These are phyloP conservation scores for Yponomeuta sedellus DNA, from an alignment of 2,888 invertebrate species.

Conservation along the genomic window DNA sequence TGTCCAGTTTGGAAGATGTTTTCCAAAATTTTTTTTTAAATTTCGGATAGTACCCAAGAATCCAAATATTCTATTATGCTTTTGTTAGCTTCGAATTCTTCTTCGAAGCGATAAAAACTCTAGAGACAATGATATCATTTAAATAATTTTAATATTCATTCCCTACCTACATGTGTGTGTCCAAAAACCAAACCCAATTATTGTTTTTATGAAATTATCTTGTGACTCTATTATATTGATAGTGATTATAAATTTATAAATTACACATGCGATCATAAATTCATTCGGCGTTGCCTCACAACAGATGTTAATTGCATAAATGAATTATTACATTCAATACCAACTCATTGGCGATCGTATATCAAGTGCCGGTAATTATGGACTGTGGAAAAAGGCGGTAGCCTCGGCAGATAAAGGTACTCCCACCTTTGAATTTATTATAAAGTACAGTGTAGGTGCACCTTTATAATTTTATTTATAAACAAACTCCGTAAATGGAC, in stretches of 20 bases:
- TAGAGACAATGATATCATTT: too few relatives aligned
- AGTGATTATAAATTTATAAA: not conserved
- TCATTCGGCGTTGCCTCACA: not conserved
- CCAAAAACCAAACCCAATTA: too few relatives aligned
- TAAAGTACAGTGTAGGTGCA: not conserved
- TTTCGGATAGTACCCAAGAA: too few relatives aligned
- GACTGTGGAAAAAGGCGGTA: not conserved
- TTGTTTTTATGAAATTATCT: not conserved
- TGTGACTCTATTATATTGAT: not conserved
- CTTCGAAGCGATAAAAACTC: too few relatives aligned
- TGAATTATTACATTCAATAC: slow-evolving; percentile 2
- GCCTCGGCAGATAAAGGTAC: not conserved
- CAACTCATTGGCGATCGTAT: not conserved
- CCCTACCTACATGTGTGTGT: too few relatives aligned
- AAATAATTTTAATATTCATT: too few relatives aligned
- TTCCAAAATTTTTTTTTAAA: too few relatives aligned
- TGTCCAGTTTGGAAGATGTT: too few relatives aligned
- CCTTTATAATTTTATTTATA: slow-evolving; percentile 8
- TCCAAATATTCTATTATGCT: too few relatives aligned
- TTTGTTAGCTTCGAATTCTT: too few relatives aligned
- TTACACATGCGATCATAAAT: not conserved
- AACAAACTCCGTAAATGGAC: slow-evolving; percentile 7
- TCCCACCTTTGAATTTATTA: slow-evolving; percentile 1
- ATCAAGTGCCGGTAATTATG: not conserved
- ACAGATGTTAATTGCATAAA: slow-evolving; percentile 1